Conservation (phyloP, 2,888 invertebrate species). For the Ernsta delagoae region DNA sequence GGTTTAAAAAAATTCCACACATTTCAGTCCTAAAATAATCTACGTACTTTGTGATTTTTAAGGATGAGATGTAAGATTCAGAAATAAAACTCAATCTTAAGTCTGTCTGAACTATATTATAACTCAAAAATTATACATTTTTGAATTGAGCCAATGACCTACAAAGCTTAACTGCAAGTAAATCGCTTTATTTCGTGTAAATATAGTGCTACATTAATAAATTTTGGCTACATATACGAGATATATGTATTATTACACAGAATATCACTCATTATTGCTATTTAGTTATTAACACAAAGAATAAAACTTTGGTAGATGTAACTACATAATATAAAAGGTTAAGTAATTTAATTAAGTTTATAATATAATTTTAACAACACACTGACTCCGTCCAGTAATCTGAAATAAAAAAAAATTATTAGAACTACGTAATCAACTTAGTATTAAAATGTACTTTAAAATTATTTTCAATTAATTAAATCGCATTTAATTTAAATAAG, state of each 20-base stretch:
- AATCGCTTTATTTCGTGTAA: not conserved
- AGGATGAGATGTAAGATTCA: too few species aligned
- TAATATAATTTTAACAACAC: not conserved
- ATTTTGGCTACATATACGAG: not conserved
- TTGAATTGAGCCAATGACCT: too few species aligned
- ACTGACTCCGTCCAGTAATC: not conserved
- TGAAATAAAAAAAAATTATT: not conserved
- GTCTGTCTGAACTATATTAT: too few species aligned
- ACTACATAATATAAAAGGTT: slow-evolving; percentile 19
- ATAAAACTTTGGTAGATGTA: slow-evolving; percentile 19
- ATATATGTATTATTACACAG: not conserved
- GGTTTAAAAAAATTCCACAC: too few species aligned
- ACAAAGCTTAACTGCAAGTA: not conserved
- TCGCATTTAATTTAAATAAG: too few species aligned
- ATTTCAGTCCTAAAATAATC: too few species aligned
- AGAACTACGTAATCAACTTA: too few species aligned
- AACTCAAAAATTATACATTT: too few species aligned
- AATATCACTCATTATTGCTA: slow-evolving; percentile 22
- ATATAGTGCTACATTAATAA: not conserved
- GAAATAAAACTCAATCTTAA: too few species aligned
- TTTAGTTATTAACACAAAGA: slow-evolving; percentile 30
- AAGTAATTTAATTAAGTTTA: slow-evolving; percentile 18
- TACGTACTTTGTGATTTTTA: too few species aligned
- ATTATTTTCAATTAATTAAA: too few species aligned
- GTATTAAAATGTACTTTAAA: too few species aligned